Evolutionary conservation across 1,140 invertebrate genomes (phyloP).

Genomic region (Ceratosolen fusciceps): DNA sequence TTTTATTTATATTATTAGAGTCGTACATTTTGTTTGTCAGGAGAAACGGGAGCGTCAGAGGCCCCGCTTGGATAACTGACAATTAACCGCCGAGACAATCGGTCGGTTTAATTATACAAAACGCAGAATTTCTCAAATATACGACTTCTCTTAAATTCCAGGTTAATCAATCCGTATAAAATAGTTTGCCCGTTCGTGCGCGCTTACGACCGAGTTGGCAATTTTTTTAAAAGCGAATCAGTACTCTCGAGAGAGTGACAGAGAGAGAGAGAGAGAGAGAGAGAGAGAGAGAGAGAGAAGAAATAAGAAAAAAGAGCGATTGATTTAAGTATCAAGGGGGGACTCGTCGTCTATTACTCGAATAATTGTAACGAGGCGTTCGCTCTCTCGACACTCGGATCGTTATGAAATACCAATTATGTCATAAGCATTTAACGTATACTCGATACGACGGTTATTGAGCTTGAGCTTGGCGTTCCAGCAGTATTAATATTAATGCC

Average conservation of each 20-base stretch:
- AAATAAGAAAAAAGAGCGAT: slow-evolving; percentile 38
- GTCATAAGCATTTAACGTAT: slow-evolving; percentile 20
- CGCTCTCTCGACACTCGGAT: slow-evolving; percentile 21
- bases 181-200: background rate
- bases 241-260: slow-evolving; percentile 26
- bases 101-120: too few relatives aligned
- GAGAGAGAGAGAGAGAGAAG: too few relatives aligned
- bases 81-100: too few relatives aligned
- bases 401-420: slow-evolving; percentile 32
- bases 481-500: too few relatives aligned
- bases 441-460: background rate
- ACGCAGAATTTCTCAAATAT: slow-evolving; percentile 9
- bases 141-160: slow-evolving; percentile 1
- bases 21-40: too few relatives aligned
- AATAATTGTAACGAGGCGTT: slow-evolving; percentile 43
- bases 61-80: too few relatives aligned
- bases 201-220: background rate
- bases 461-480: too few relatives aligned
- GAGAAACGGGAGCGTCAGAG: too few relatives aligned
- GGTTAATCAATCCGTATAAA: slow-evolving; percentile 26
- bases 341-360: slow-evolving; percentile 33
- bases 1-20: too few relatives aligned
- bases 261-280: too few relatives aligned
- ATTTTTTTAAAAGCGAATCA: slow-evolving; percentile 44
- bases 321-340: slow-evolving; percentile 44